These are phyloP conservation scores for Siderastrea radians DNA, from an alignment of 92 coral and sea anemone species.

Conservation along the genomic window DNA sequence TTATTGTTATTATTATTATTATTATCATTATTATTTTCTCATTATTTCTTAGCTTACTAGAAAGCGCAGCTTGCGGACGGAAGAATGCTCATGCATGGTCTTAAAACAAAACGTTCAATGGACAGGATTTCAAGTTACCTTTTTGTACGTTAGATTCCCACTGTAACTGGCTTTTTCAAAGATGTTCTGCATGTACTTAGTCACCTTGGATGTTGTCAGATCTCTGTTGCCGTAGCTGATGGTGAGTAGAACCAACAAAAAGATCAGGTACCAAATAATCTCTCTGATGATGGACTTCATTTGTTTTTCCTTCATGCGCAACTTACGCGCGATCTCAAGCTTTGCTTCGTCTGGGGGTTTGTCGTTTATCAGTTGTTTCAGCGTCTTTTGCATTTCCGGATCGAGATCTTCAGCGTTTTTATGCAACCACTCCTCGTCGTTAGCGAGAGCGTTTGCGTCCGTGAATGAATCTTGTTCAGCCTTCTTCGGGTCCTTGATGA, in stretches of 20 bases:
- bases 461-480: constrained; percentile 76
- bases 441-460: constrained; percentile 70
- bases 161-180: constrained; percentile 68
- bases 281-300: constrained; percentile 92
- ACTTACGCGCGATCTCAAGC: constrained; percentile 90
- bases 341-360: constrained; percentile 94
- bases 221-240: constrained; percentile 95
- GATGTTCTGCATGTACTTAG: constrained; percentile 70
- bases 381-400: constrained; percentile 47
- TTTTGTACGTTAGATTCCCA: constrained; percentile 58
- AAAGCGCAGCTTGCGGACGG: no score
- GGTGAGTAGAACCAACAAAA: constrained; percentile 81
- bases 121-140: constrained; percentile 58
- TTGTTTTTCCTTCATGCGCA: constrained; percentile 81
- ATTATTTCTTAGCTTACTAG: no score
- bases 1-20: no score
- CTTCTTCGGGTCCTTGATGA: constrained; percentile 92
- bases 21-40: no score
- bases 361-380: constrained; percentile 76
- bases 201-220: constrained; percentile 76
- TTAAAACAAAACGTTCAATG: no score
- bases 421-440: constrained; percentile 93
- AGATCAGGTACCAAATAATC: constrained; percentile 83
- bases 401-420: constrained; percentile 75
- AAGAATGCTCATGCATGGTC: no score